Evolutionary conservation across 1,140 invertebrate species (phyloP), one percentile per base, ranked within the genome.

Genomic region (Zaprionus davidi): DNA sequence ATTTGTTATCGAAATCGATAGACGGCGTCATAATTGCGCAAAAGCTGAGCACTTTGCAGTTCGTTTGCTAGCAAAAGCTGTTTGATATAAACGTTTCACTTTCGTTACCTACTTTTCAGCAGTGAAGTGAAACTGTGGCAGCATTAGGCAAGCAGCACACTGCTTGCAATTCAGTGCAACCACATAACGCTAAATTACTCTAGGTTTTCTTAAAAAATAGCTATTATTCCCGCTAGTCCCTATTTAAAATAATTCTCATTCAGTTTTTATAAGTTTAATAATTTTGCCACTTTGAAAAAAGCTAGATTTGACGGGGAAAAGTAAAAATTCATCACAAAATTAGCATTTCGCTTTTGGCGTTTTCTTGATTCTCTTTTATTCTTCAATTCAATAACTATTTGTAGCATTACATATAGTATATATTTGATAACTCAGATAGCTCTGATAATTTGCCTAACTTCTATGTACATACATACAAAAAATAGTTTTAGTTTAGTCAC

Each of bases 401-500:
- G 38, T 56, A 71, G 34, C 51, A 26, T 26, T 76, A 31, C 31
- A 24, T 34, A 41, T 6, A 24, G 58, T 49, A 69, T 55, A 26
- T 57, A 57, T 57, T 44, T 49, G 15, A 17, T 46, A 46, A 46
- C 44, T 44, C n/a, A 36, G 24, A 58, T 34, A 17, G 68, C 67
- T 68, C 46, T 46, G 41, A 74, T 68, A 58, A 24, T 41, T 69
- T 73, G 22, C n/a, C 55, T 77, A 67, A 58, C n/a, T 51, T 28
- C 68, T 76, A 76, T 57, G 51, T 68, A 58, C 46, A 74, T 44
- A 62, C 26, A 58, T 69, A 24, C 56, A 46, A 46, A 46, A 17
- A 76, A 60, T 77, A 77, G 70, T 83, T 84, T 83, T 77, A 77
- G 70, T 83, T 84, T 83, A 83, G 82, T 79, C 81, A 83, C 83